These are phyloP conservation scores for Osmoderma eremita DNA, from an alignment of 2,888 invertebrate species.

Conservation along the genomic window DNA sequence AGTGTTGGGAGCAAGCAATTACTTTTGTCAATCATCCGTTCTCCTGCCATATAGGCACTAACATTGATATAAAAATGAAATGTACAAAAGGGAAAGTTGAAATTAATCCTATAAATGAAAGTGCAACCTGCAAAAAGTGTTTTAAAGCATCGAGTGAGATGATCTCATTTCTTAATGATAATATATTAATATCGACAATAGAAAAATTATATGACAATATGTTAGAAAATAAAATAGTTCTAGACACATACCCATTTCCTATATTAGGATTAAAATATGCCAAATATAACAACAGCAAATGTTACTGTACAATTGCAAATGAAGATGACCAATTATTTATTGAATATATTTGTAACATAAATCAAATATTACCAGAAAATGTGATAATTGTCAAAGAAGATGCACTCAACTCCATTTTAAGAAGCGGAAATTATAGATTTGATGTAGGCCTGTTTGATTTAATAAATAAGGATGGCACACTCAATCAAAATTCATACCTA, in stretches of 20 bases:
- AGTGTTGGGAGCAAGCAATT: conserved; percentile 84
- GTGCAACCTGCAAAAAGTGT: conserved; percentile 48
- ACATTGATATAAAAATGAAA: conserved; percentile 60
- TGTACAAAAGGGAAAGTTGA: conserved; percentile 62
- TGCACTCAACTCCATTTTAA: background rate
- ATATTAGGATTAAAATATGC: conserved; percentile 70
- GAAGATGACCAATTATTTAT: conserved; percentile 63
- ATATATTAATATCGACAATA: conserved; percentile 56
- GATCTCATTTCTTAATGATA: conserved; percentile 58
- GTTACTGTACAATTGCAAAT: conserved; percentile 62
- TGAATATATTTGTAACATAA: conserved; percentile 62
- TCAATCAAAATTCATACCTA: conserved; percentile 62
- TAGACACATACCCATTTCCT: conserved; percentile 73
- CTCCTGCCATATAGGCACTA: conserved; percentile 56
- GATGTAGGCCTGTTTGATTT: conserved; percentile 69
- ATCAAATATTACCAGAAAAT: conserved; percentile 60
- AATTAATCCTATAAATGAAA: conserved; percentile 42
- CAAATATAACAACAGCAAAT: conserved; percentile 62
- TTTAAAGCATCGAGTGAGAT: conserved; percentile 54
- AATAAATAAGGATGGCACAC: conserved; percentile 69
- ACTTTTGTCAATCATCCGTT: conserved; percentile 69
- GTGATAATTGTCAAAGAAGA: conserved; percentile 52
- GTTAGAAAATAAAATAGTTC: conserved; percentile 56
- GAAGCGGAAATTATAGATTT: conserved; percentile 51
- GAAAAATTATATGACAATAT: conserved; percentile 59